Conservation (phyloP, 2,888 invertebrate species). For the Beris morrisii region DNA sequence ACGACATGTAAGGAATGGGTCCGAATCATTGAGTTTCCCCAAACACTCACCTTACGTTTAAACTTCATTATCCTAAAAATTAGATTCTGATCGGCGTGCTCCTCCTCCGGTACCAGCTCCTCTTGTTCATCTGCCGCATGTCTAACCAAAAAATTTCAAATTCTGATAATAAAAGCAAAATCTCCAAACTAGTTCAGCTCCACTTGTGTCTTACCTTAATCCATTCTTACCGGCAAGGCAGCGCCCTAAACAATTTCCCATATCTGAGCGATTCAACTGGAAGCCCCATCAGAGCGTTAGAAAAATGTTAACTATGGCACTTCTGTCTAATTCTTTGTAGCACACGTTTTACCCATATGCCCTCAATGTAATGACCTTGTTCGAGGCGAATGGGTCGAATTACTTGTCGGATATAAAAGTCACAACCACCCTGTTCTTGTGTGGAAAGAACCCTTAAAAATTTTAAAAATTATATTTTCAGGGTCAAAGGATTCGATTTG, state of each 20-base stretch:
- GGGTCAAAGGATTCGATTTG: slow-evolving; percentile 5
- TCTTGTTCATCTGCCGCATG: slow-evolving; percentile 49
- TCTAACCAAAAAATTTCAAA: slow-evolving; percentile 32
- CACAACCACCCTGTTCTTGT: no score
- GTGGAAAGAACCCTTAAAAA: no score
- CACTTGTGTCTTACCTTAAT: slow-evolving; percentile 34
- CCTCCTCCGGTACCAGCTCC: slow-evolving; percentile 24
- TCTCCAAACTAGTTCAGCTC: slow-evolving; percentile 1
- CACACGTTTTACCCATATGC: not conserved
- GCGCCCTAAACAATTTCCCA: slow-evolving; percentile 45
- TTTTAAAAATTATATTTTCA: not conserved
- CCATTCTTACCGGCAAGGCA: slow-evolving; percentile 43
- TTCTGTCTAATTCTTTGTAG: not conserved
- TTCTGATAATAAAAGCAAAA: not conserved
- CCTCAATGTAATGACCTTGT: not conserved
- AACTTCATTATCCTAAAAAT: slow-evolving; percentile 50
- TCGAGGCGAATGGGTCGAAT: no score
- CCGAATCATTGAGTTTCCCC: not conserved
- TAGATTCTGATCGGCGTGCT: slow-evolving; percentile 41
- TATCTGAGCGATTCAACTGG: slow-evolving; percentile 36
- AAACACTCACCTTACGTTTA: slow-evolving; percentile 45
- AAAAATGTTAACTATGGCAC: not conserved
- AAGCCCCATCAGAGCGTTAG: slow-evolving; percentile 36
- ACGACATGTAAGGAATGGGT: no score
- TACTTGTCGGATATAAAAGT: no score